A percentile compares a stretch with the other conserved stretches of the same genome.
Evolutionary conservation across 2,888 invertebrate species (phyloP).

Genomic region (Tiliacea aurago): DNA sequence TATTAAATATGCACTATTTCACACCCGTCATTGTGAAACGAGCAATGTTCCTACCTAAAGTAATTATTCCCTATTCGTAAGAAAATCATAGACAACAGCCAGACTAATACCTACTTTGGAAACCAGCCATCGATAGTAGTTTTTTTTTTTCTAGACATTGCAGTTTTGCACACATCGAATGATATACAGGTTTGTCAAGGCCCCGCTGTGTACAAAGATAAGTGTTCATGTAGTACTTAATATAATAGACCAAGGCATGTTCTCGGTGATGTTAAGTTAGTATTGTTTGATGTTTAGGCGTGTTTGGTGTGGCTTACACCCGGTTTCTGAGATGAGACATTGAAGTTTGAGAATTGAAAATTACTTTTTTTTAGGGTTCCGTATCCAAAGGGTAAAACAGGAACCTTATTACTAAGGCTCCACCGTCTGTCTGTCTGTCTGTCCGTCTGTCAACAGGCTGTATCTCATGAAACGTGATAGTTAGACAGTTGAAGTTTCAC

Average conservation of each 20-base stretch:
- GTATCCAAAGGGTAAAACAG: too few relatives aligned
- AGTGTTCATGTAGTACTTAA: constrained; percentile 28
- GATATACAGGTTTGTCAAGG: constrained; percentile 56
- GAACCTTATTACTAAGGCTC: too few relatives aligned
- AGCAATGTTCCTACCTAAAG: neutral
- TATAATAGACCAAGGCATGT: neutral
- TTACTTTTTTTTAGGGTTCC: too few relatives aligned
- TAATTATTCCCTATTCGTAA: neutral
- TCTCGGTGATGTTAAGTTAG: neutral
- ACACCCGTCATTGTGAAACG: neutral
- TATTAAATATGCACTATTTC: too few relatives aligned
- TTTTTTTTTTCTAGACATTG: constrained; percentile 26
- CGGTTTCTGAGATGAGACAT: too few relatives aligned
- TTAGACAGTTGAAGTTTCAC: too few relatives aligned
- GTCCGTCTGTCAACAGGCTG: too few relatives aligned
- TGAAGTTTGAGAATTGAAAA: too few relatives aligned
- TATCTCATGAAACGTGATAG: too few relatives aligned
- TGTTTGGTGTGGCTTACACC: neutral
- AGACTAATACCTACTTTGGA: constrained; percentile 15
- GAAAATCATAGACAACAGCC: neutral
- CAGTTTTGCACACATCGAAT: constrained; percentile 14
- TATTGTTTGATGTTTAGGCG: neutral
- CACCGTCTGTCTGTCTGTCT: too few relatives aligned
- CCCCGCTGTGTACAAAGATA: constrained; percentile 35
- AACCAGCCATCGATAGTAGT: neutral